A percentile compares a stretch with the other conserved stretches of the same genome.
phyloP scores from a whole-genome alignment of 2,888 invertebrate species.

The Caradrina kadenii region DNA sequence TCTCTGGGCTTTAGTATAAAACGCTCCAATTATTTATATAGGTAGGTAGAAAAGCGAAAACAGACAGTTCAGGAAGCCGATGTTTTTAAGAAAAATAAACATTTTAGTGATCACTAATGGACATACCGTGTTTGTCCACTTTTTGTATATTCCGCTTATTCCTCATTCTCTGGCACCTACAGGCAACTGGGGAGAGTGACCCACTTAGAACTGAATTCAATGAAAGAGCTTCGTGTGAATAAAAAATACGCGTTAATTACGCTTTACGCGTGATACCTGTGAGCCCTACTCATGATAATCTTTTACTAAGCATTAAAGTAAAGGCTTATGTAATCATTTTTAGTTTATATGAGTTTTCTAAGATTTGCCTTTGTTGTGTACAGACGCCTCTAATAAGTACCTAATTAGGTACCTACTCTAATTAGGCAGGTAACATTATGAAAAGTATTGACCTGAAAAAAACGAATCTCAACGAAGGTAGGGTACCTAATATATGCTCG shows the following conservation, averaged over 20 bases:
- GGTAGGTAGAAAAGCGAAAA: slow-evolving; percentile 9
- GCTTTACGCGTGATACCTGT: not conserved
- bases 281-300: too few relatives aligned
- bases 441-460: too few relatives aligned
- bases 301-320: too few relatives aligned
- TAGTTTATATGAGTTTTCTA: too few relatives aligned
- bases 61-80: slow-evolving; percentile 6
- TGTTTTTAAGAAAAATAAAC: slow-evolving; percentile 37
- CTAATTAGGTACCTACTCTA: too few relatives aligned
- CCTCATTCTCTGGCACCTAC: slow-evolving; percentile 3
- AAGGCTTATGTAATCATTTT: too few relatives aligned
- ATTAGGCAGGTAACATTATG: too few relatives aligned
- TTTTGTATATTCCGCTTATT: slow-evolving; percentile 38
- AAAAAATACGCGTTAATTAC: not conserved
- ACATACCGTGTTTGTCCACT: slow-evolving; percentile 48
- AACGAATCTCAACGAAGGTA: too few relatives aligned
- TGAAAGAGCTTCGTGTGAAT: slow-evolving; percentile 2
- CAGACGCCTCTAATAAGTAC: too few relatives aligned
- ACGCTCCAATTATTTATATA: not conserved
- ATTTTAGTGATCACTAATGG: slow-evolving; percentile 51
- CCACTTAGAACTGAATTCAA: slow-evolving; percentile 17
- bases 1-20: too few relatives aligned
- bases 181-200: slow-evolving; percentile 4
- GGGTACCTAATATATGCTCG: too few relatives aligned
- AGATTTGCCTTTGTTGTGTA: too few relatives aligned